Base-by-base conservation (phyloP, 2,888 invertebrate genomes). In the Aphidoletes aphidimyza region DNA sequence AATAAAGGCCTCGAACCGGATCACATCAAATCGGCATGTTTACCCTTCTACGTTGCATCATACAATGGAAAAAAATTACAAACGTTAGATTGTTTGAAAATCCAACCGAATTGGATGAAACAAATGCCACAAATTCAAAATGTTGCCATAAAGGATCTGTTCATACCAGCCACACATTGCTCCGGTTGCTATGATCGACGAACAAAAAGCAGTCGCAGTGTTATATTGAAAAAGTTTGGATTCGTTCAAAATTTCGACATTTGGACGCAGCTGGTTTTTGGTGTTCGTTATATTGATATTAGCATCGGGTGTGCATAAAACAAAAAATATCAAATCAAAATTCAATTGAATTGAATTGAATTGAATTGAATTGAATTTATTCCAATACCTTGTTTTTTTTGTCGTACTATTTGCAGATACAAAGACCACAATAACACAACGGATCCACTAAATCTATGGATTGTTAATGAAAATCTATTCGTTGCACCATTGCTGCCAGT, bases 101-200 rank as follows among this genome's bases (percentile, higher is more conserved):
- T 95, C 86, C 94, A 94, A 88, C 96, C 96, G 0, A 95, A 94
- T 36, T 97, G 97, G 96, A 95, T 96, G 95, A 92, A 92, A 87
- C 94, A 95, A 83, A 87, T 87, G 42, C 81, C 85, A 5, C 87
- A 88, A 84, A 87, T 89, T 0, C 86, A 85, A 1, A 86, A 86
- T 42, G 86, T 89, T 86, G 88, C 88, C 8, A 85, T 90, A 0
- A 90, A 89, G 85, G 86, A 87, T 49, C 87, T 90, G 39, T 89
- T 89, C 84, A 88, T 89, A 86, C 90, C 89, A 19, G 88, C 93
- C 0, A 92, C 92, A 0, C 93, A 93, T 87, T 92, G 93, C 87
- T 92, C 93, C 17, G 93, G 92, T 3, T 91, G 92, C 83, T 92
- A 91, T 87, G 88, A 90, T 0, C 37, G 37, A 11, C 83, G 22